These are phyloP conservation scores for Drosophila ustulata DNA, from an alignment of 2,888 invertebrate genomes.

Conservation along the genomic window DNA sequence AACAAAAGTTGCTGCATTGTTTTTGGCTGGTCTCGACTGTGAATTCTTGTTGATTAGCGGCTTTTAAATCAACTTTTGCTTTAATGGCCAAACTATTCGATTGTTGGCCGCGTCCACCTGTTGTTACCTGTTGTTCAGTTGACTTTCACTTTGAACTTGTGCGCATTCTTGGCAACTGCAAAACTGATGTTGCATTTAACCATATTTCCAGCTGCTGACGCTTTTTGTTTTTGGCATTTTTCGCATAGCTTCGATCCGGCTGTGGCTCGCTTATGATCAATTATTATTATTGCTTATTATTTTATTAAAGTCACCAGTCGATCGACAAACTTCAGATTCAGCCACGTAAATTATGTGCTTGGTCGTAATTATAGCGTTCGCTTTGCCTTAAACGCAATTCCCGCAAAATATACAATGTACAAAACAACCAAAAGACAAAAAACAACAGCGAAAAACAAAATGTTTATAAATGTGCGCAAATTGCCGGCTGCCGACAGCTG, in stretches of 20 bases:
- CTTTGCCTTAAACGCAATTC: constrained; percentile 29
- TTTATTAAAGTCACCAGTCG: constrained; percentile 52
- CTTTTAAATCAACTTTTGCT: neutral
- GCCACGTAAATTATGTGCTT: constrained; percentile 59
- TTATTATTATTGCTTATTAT: constrained; percentile 66
- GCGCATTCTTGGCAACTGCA: constrained; percentile 59
- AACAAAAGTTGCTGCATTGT: neutral
- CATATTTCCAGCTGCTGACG: constrained; percentile 23
- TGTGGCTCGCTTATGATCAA: constrained; percentile 46
- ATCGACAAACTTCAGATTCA: constrained; percentile 10
- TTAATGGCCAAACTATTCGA: neutral
- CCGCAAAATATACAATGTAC: constrained; percentile 8
- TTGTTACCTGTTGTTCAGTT: constrained; percentile 6
- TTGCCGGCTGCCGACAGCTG: constrained; percentile 65
- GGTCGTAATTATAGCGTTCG: constrained; percentile 55
- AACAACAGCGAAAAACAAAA: constrained; percentile 25
- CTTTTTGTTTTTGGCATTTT: constrained; percentile 24
- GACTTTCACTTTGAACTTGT: constrained; percentile 66
- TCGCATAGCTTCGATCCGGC: constrained; percentile 38
- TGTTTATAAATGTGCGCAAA: constrained; percentile 60
- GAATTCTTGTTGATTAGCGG: neutral
- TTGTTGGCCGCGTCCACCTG: constrained; percentile 18
- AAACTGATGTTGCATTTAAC: constrained; percentile 31
- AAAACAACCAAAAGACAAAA: constrained; percentile 8
- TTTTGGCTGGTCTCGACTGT: neutral